These are phyloP conservation scores for Standfussiana lucernea DNA, from an alignment of 2,888 invertebrate genomes.

Conservation along the genomic window DNA sequence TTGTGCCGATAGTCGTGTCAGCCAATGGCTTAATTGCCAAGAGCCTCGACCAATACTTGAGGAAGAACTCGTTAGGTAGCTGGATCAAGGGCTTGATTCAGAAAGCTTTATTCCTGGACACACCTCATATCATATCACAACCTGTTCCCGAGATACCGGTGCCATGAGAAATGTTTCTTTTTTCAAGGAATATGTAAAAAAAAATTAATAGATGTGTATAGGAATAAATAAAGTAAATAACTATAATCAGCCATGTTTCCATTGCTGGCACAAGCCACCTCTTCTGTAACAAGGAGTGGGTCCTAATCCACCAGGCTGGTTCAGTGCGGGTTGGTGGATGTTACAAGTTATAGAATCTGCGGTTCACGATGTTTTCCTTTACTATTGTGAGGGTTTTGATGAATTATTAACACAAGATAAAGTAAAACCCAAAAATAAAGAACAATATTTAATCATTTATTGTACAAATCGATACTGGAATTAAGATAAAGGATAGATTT, in stretches of 20 bases:
- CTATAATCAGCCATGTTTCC: background rate
- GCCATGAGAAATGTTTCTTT: too few species aligned
- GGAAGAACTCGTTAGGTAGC: too few species aligned
- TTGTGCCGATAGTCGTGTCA: too few species aligned
- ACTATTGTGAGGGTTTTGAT: background rate
- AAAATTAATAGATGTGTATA: background rate
- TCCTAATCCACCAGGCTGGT: background rate
- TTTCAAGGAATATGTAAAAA: too few species aligned
- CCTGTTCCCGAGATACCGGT: too few species aligned
- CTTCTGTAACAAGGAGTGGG: background rate
- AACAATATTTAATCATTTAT: slow-evolving; percentile 86
- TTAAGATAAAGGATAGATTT: slow-evolving; percentile 86
- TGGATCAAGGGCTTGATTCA: too few species aligned
- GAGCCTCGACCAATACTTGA: too few species aligned
- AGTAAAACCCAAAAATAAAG: slow-evolving; percentile 73
- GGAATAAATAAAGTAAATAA: background rate
- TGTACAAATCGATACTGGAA: slow-evolving; percentile 89
- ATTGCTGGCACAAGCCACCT: background rate
- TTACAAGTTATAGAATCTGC: background rate
- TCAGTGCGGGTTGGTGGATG: background rate
- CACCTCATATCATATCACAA: too few species aligned
- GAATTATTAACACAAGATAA: background rate
- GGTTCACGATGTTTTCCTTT: background rate
- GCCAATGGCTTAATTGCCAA: too few species aligned
- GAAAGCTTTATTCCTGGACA: too few species aligned